Evolutionary conservation across 35 echinoderm and acorn worm genomes (phyloP).

Genomic region (Patiria miniata): DNA sequence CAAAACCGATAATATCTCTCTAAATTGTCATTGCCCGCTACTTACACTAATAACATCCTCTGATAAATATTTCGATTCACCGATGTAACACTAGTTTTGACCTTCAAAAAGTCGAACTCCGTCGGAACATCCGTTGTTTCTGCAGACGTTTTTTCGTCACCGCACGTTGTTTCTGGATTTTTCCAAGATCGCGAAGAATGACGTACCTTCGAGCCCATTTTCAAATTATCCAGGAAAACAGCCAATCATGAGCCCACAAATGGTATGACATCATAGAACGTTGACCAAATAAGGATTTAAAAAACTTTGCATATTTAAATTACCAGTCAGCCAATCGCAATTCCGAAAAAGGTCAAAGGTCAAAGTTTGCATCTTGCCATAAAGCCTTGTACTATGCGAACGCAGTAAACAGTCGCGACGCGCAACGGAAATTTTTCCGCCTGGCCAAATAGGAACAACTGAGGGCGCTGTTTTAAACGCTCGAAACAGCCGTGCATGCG

Average conservation of each 20-base stretch:
- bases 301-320: too few species aligned
- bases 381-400: slow-evolving; percentile 14
- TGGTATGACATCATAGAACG: too few species aligned
- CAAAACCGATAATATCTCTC: neutral
- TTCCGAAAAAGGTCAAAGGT: neutral
- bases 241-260: too few species aligned
- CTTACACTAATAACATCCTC: neutral
- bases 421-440: neutral
- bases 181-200: too few species aligned
- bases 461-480: neutral
- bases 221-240: too few species aligned
- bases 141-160: too few species aligned
- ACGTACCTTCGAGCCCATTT: too few species aligned
- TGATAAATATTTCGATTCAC: neutral
- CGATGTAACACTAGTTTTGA: neutral
- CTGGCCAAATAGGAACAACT: too few species aligned
- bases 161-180: too few species aligned
- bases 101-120: neutral
- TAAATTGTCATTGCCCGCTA: neutral
- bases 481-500: too few species aligned
- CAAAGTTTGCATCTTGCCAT: neutral
- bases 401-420: neutral
- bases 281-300: too few species aligned
- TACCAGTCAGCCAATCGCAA: too few species aligned
- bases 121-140: neutral